Base-by-base conservation (phyloP, 2,888 invertebrate species). In the Stenichneumon culpator region DNA sequence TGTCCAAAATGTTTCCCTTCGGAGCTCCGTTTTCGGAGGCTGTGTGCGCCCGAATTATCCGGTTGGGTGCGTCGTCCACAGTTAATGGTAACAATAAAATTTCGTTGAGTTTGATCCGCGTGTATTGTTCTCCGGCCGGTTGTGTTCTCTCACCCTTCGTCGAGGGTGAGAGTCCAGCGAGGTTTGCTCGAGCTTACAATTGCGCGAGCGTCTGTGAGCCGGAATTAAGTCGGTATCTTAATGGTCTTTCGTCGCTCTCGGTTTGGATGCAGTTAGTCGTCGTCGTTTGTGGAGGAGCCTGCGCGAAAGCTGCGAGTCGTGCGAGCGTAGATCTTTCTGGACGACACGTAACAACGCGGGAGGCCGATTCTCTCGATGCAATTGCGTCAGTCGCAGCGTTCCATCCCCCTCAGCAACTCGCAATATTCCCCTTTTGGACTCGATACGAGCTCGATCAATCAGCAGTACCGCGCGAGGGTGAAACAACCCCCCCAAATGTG, bases 301-400 rank as follows among this genome's bases (percentile, higher is more conserved):
- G 52, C 57, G 63, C 44, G 70, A 60, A 60, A 60, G 69, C 60
- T 50, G 44, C 50, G 72, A 25, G 57, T 60, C 22, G 36, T 36
- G 47, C 57, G 60, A 63, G 60, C n/a, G 65, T 36, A 60, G 63
- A 81, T 73, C 47, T 79, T 83, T 50, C 44, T 47, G 67, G 39
- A 77, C 68, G 65, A 72, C 73, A n/a, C 4, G 4, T 25, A 32
- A 57, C 52, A 60, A 50, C 60, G 19, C 5, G 67, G 39, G 65
- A 70, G 14, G 63, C 54, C 47, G 19, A 44, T 74, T 81, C 47
- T 16, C 65, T 70, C 60, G 44, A 63, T 79, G 87, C 86, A 87
- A 89, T 89, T 87, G 87, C 86, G 86, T 82, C 74, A 77, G 84
- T 83, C 84, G 84, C 86, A 88, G 69, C 84, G 78, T 85, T 32